phyloP scores from a whole-genome alignment of 2,888 invertebrate genomes.

The Gryllus longicercus region DNA sequence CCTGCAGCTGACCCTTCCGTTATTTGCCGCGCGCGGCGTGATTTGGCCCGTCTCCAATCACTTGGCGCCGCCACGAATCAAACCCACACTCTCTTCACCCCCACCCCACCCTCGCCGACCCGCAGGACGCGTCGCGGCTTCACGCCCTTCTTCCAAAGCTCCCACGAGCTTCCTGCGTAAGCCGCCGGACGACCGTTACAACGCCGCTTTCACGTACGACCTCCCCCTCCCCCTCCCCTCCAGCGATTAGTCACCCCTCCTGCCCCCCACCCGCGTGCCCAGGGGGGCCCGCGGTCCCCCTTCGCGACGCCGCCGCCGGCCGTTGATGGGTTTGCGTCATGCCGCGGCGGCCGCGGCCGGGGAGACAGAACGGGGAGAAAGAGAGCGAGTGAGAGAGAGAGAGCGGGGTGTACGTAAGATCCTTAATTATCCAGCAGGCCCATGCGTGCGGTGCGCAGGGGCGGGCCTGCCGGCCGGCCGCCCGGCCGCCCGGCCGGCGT shows the following conservation, averaged over 20 bases:
- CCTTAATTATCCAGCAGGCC: slow-evolving; percentile 8
- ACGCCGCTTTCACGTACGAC: neutral
- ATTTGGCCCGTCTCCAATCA: too few relatives aligned
- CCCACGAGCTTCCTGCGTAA: neutral
- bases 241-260: slow-evolving; percentile 6
- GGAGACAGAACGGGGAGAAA: neutral
- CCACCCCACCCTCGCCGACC: too few relatives aligned
- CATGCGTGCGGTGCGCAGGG: neutral
- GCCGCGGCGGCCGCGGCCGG: neutral
- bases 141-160: too few relatives aligned
- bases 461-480: neutral
- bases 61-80: too few relatives aligned
- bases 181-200: neutral
- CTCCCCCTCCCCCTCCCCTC: neutral
- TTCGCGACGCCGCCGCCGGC: neutral
- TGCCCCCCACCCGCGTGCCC: neutral
- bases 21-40: too few relatives aligned
- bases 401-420: neutral
- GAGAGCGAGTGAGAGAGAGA: neutral
- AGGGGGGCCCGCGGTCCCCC: neutral
- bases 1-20: too few relatives aligned
- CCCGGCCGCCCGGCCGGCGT: neutral
- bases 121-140: too few relatives aligned
- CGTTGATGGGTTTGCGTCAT: slow-evolving; percentile 10
- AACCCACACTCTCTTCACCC: too few relatives aligned